Conservation (phyloP, 35 echinoderm and acorn worm species). For the Chiridota heheva region DNA sequence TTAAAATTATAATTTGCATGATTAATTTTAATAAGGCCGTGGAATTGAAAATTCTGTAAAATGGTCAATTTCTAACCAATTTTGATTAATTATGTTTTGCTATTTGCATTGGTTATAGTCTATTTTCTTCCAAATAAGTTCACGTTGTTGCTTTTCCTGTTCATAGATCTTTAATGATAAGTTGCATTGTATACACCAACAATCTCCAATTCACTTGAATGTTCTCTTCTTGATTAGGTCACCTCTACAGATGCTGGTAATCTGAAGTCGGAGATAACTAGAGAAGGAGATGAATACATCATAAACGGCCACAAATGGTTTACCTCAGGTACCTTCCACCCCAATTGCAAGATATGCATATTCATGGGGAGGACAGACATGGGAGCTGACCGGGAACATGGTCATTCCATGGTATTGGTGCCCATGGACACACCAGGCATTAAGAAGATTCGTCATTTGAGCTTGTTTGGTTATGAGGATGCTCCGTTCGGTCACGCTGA, state of each 20-base stretch:
- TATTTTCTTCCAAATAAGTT: too few species aligned
- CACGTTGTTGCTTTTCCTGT: neutral
- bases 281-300: slow-evolving; percentile 64
- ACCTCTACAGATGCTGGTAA: slow-evolving; percentile 96
- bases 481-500: slow-evolving; percentile 84
- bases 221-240: slow-evolving; percentile 74
- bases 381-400: slow-evolving; percentile 47
- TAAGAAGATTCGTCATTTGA: slow-evolving; percentile 63
- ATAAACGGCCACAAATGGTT: slow-evolving; percentile 93
- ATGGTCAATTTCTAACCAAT: too few species aligned
- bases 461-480: slow-evolving; percentile 90
- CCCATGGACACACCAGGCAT: slow-evolving; percentile 93
- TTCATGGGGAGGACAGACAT: slow-evolving; percentile 99
- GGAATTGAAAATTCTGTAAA: too few species aligned
- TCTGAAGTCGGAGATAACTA: slow-evolving; percentile 63
- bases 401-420: slow-evolving; percentile 96
- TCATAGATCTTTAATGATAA: too few species aligned
- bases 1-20: too few species aligned
- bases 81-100: too few species aligned
- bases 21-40: too few species aligned
- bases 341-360: slow-evolving; percentile 89
- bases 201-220: too few species aligned
- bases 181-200: too few species aligned
- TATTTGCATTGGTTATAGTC: too few species aligned
- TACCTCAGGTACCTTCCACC: slow-evolving; percentile 89